phyloP scores from a whole-genome alignment of 2,113 vertebrate genomes.

The Onychostoma macrolepis region DNA sequence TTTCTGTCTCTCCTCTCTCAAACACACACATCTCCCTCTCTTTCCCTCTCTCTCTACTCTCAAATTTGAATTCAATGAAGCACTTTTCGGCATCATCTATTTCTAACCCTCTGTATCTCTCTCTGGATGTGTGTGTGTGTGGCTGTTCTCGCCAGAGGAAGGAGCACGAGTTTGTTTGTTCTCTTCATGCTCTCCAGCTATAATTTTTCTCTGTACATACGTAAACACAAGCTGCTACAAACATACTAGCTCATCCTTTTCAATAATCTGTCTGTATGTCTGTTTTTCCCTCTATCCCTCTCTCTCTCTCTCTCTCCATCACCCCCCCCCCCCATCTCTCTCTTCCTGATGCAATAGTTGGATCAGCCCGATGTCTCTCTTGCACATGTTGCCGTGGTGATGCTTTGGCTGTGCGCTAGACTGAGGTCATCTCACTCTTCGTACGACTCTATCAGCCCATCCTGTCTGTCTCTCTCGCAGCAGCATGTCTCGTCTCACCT shows the following conservation, averaged over 20 bases:
- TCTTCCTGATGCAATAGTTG: constrained; percentile 62
- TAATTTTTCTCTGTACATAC: constrained; percentile 15
- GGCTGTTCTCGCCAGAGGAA: background rate
- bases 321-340: background rate
- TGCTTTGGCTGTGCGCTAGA: constrained; percentile 53
- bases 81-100: constrained; percentile 36
- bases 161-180: constrained; percentile 21
- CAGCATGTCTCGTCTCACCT: background rate
- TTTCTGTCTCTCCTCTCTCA: background rate
- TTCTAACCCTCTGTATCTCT: constrained; percentile 38
- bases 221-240: constrained; percentile 3
- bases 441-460: constrained; percentile 20
- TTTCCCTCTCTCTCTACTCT: background rate
- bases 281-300: constrained; percentile 1
- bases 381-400: constrained; percentile 61
- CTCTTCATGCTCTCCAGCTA: background rate
- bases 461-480: constrained; percentile 27
- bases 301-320: background rate
- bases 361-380: constrained; percentile 57
- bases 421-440: constrained; percentile 57
- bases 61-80: constrained; percentile 46
- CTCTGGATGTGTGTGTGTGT: background rate
- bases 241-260: background rate
- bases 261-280: constrained; percentile 31
- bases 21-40: constrained; percentile 16